Evolutionary conservation across 2,797 vertebrate species (phyloP).

Genomic region (Enoplosus armatus): DNA sequence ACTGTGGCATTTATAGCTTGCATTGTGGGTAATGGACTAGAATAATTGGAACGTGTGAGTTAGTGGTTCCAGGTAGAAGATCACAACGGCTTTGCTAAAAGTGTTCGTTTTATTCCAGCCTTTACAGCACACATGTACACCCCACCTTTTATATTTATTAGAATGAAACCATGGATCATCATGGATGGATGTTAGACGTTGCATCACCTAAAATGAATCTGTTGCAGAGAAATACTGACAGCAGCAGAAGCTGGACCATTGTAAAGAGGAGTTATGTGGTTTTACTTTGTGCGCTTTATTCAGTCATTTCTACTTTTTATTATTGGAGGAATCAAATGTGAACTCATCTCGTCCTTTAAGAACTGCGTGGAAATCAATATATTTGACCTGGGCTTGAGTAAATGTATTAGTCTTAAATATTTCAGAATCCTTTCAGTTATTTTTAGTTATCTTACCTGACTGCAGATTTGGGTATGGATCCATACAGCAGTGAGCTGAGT

Average conservation of each 20-base stretch:
- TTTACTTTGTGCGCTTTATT: neutral
- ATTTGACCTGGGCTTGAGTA: neutral
- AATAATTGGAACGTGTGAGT: constrained; percentile 75
- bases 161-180: neutral
- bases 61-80: constrained; percentile 62
- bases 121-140: neutral
- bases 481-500: constrained; percentile 94
- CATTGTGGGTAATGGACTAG: constrained; percentile 76
- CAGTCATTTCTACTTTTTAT: neutral
- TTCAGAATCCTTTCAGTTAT: neutral
- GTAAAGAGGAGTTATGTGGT: neutral
- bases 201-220: neutral
- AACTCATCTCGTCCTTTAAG: neutral
- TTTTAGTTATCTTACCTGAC: constrained; percentile 87
- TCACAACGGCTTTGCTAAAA: constrained; percentile 18
- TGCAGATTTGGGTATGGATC: constrained; percentile 96
- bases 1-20: constrained; percentile 72
- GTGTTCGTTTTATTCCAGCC: constrained; percentile 28
- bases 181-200: neutral
- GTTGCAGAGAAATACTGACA: neutral
- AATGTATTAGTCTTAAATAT: neutral
- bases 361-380: neutral
- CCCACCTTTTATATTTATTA: neutral
- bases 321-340: neutral
- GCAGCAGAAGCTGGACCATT: neutral